These are phyloP conservation scores for Phylloscopus whistleri DNA, from an alignment of 2,113 vertebrate species.

Conservation along the genomic window DNA sequence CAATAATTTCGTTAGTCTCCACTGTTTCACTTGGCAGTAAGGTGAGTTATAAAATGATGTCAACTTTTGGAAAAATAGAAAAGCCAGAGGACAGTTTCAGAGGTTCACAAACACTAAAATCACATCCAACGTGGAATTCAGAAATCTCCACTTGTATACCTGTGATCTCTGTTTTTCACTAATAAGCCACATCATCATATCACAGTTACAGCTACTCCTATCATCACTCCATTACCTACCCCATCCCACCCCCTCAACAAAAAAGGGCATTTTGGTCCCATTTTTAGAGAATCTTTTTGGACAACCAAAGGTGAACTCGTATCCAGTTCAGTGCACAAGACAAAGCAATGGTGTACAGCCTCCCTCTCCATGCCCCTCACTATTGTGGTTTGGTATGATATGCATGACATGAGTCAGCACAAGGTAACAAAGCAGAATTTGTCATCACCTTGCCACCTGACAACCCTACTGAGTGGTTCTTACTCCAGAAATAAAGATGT, in stretches of 20 bases:
- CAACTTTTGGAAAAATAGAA: neutral
- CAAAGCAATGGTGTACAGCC: neutral
- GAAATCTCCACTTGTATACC: neutral
- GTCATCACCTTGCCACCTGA: neutral
- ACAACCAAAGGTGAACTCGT: neutral
- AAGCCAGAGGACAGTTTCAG: neutral
- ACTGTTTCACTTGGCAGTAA: conserved; percentile 39
- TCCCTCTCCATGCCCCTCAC: neutral
- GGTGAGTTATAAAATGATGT: conserved; percentile 4
- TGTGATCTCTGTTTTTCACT: neutral
- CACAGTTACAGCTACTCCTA: neutral
- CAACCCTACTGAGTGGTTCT: neutral
- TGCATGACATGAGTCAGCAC: neutral
- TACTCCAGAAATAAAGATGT: neutral
- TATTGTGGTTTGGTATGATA: neutral
- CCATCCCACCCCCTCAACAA: rapidly evolving
- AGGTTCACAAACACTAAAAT: neutral
- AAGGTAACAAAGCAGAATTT: neutral
- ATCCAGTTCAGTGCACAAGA: neutral
- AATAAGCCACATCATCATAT: neutral
- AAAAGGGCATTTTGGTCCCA: neutral
- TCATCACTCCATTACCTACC: neutral
- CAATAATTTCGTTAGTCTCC: conserved; percentile 23
- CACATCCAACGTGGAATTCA: neutral
- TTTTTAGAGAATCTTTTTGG: neutral